Conservation (phyloP, 2,888 invertebrate species). For the Drosophila gaucha region DNA sequence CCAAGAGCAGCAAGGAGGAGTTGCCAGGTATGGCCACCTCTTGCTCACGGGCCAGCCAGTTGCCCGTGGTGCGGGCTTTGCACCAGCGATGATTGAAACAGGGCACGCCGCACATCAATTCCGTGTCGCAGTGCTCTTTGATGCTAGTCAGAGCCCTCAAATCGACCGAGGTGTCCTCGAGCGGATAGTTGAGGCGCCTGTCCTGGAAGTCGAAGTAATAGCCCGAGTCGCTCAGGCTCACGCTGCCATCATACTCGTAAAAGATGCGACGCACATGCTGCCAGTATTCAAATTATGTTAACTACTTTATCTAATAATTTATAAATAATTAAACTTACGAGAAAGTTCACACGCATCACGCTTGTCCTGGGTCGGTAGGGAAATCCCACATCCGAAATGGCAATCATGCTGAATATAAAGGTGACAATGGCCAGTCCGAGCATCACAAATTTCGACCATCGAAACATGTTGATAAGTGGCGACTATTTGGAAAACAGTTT, state of each 20-base stretch:
- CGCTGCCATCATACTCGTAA: constrained; percentile 82
- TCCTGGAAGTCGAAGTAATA: constrained; percentile 86
- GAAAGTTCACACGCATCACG: constrained; percentile 85
- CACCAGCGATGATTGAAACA: constrained; percentile 79
- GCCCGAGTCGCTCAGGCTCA: constrained; percentile 84
- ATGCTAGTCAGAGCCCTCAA: constrained; percentile 59
- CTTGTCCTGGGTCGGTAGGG: constrained; percentile 86
- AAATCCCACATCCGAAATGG: constrained; percentile 86
- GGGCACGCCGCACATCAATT: constrained; percentile 81
- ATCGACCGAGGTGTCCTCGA: constrained; percentile 59
- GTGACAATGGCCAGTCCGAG: constrained; percentile 63
- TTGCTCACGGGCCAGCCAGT: constrained; percentile 71
- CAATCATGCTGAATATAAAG: constrained; percentile 77
- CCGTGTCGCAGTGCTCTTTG: constrained; percentile 62
- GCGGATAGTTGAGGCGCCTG: constrained; percentile 64
- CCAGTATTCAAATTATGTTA: background rate
- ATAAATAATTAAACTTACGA: constrained; percentile 82
- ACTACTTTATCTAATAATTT: too few species aligned
- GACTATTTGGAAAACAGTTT: constrained; percentile 55
- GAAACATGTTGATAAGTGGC: constrained; percentile 82
- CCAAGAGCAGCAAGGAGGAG: constrained; percentile 57
- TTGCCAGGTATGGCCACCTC: constrained; percentile 62
- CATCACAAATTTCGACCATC: constrained; percentile 73
- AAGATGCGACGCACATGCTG: constrained; percentile 85
- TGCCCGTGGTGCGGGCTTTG: constrained; percentile 51